These are phyloP conservation scores for Bagarius yarrelli DNA, from an alignment of 2,113 vertebrate species.

Conservation along the genomic window DNA sequence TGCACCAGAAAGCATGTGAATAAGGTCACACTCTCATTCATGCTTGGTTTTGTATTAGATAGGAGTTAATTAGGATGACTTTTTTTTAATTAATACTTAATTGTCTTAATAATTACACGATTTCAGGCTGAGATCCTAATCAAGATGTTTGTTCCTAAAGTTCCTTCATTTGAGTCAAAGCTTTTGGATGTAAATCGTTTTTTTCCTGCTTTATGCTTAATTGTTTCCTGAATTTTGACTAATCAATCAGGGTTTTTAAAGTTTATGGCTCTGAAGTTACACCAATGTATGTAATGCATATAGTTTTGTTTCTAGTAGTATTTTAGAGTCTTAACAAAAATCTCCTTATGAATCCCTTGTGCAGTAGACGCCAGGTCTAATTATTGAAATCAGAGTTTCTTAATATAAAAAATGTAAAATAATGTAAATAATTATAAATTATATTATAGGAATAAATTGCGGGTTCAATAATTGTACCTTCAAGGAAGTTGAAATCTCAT, in stretches of 20 bases:
- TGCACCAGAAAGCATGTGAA: background rate
- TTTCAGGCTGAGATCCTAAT: background rate
- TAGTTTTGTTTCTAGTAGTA: background rate
- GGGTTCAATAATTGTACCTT: background rate
- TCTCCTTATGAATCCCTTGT: background rate
- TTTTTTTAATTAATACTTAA: conserved; percentile 13
- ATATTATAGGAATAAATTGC: too few relatives aligned
- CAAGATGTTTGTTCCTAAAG: background rate
- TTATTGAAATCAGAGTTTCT: background rate
- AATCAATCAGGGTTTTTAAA: background rate
- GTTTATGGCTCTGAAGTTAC: background rate
- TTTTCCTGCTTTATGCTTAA: background rate
- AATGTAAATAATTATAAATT: too few relatives aligned
- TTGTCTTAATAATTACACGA: background rate
- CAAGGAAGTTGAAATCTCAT: background rate
- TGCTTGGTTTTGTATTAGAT: background rate
- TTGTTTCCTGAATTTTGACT: background rate
- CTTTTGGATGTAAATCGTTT: background rate
- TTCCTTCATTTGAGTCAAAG: background rate
- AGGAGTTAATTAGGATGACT: conserved; percentile 11
- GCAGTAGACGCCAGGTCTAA: background rate
- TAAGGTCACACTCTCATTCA: background rate
- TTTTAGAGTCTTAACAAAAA: background rate
- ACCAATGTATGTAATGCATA: background rate
- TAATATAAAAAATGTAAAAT: too few relatives aligned